Evolutionary conservation across 2,797 vertebrate genomes (phyloP), one percentile per base, ranked within the genome.

Genomic region (Neoniphon sammara): DNA sequence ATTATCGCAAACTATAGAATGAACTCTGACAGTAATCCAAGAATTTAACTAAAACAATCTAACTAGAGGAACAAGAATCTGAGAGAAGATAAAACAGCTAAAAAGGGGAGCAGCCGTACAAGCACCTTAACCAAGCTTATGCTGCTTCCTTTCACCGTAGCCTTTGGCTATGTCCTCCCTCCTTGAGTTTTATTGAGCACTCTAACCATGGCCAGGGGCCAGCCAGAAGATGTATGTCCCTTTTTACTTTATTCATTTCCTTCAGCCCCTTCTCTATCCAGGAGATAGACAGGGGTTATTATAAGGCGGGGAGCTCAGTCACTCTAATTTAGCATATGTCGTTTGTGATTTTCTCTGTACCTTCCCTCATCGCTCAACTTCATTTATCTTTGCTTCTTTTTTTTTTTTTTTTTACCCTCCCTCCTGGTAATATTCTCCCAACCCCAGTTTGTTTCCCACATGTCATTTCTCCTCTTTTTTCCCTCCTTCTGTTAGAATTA

Each of bases 171-270:
- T 55, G 12, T 77, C 67, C 59, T 54, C 70, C 56, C 55, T 61
- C 57, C 63, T 5, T 20, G 7, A 56, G 58, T 78, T 85, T 70
- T 78, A 80, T 79, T 77, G 64, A 80, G 80, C 71, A 76, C 52
- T 74, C 58, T 70, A 70, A 64, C 71, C 64, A 4, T 73, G 81
- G 81, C 71, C 85, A 75, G 70, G 30, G 75, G 72, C 73, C 27
- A 54, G 68, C 59, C 71, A 57, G 31, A 78, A 85, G 81, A 89
- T 84, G 46, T 76, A 78, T 18, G 59, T 68, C 81, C 80, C 67
- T 58, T 64, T 64, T 67, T 63, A 69, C 66, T 84, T 70, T 55
- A 64, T 78, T 86, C 50, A 79, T 85, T 80, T 77, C 66, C 80
- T 72, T 63, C 55, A 73, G 74, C 14, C 56, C 44, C n/a, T 20